Evolutionary conservation across 2,113 vertebrate species (phyloP).

Genomic region (Microcebus lehilahytsara): DNA sequence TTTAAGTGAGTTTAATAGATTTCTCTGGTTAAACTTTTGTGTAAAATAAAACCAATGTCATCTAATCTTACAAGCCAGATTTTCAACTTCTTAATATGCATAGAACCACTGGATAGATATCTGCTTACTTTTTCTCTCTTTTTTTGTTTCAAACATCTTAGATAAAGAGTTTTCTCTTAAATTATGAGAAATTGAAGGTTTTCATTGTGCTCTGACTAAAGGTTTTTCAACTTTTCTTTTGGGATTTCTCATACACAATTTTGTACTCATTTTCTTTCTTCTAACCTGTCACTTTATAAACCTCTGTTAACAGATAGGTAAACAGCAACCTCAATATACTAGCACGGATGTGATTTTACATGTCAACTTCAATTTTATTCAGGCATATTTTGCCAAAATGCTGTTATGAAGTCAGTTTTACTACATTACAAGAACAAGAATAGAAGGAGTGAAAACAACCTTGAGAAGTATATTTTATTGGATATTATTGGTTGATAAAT

Average conservation of each 20-base stretch:
- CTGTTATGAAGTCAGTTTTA: not conserved
- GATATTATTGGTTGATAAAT: not conserved
- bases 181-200: not conserved
- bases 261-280: not conserved
- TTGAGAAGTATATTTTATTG: not conserved
- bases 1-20: not conserved
- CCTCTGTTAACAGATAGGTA: not conserved
- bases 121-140: not conserved
- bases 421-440: not conserved
- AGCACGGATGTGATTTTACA: not conserved
- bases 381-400: not conserved
- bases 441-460: not conserved
- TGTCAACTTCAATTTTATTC: not conserved
- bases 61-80: not conserved
- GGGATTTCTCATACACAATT: not conserved
- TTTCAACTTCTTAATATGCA: not conserved
- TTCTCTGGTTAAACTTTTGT: not conserved
- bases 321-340: not conserved
- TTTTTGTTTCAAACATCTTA: not conserved
- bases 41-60: not conserved
- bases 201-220: not conserved
- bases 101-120: not conserved
- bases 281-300: not conserved
- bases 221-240: not conserved
- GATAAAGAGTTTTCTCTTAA: not conserved